phyloP scores from a whole-genome alignment of 2,888 invertebrate genomes.

The Crossocerus cetratus region DNA sequence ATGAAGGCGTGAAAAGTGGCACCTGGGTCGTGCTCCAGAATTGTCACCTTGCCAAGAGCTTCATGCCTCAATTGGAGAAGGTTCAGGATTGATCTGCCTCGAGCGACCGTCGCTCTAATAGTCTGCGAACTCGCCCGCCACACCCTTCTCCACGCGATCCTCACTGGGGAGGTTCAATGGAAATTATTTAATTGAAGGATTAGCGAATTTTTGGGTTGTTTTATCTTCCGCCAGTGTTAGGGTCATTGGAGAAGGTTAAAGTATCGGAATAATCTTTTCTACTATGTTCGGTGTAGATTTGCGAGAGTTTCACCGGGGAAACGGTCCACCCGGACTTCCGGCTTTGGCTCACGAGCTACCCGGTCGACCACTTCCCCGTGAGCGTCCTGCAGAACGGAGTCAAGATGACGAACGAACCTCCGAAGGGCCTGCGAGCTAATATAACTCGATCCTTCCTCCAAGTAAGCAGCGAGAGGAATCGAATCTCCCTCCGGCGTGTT shows the following conservation, averaged over 20 bases:
- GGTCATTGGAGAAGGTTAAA: too few relatives aligned
- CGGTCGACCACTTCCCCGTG: constrained; percentile 93
- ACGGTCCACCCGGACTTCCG: constrained; percentile 94
- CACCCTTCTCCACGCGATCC: fast-evolving
- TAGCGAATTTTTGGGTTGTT: too few relatives aligned
- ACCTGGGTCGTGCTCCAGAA: constrained; percentile 97
- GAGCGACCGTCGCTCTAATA: too few relatives aligned
- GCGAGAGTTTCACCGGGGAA: constrained; percentile 89
- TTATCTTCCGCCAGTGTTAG: too few relatives aligned
- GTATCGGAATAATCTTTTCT: too few relatives aligned
- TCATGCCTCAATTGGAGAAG: constrained; percentile 94
- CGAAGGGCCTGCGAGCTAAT: constrained; percentile 92
- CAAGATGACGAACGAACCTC: constrained; percentile 98
- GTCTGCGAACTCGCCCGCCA: too few relatives aligned
- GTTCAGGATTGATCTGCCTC: constrained; percentile 74
- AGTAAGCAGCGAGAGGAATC: constrained; percentile 46
- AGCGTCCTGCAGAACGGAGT: constrained; percentile 94
- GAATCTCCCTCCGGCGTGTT: neutral
- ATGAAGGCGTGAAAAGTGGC: constrained; percentile 90
- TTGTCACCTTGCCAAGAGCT: constrained; percentile 96
- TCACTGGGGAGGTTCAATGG: neutral
- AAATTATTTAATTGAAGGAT: too few relatives aligned
- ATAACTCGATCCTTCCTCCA: constrained; percentile 88
- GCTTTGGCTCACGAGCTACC: constrained; percentile 96
- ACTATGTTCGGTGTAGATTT: constrained; percentile 87